Conservation (phyloP, 2,888 invertebrate genomes). For the Perdita meconis region DNA sequence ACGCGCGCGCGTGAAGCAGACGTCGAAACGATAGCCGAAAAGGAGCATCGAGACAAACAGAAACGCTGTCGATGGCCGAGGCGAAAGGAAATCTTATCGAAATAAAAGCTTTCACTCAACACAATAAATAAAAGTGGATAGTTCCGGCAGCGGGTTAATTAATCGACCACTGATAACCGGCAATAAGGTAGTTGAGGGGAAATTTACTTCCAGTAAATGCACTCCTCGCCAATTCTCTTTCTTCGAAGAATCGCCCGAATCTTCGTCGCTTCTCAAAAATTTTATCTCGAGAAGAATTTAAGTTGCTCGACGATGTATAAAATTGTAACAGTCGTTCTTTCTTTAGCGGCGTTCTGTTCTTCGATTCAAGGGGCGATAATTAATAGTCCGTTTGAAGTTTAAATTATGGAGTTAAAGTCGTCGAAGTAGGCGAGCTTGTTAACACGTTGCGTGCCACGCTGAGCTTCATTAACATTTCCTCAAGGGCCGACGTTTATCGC, state of each 20-base stretch:
- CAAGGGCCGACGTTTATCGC: no score
- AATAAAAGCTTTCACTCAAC: constrained; percentile 11
- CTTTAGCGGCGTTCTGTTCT: no score
- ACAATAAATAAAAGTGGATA: constrained; percentile 40
- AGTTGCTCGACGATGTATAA: no score
- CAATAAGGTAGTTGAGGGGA: constrained; percentile 23
- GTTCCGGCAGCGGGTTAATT: constrained; percentile 36
- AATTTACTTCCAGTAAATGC: constrained; percentile 17
- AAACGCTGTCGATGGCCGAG: constrained; percentile 21
- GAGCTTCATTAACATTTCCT: no score
- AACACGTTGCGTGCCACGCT: not conserved
- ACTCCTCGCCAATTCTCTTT: not conserved
- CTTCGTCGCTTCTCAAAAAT: no score
- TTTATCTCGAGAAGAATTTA: no score
- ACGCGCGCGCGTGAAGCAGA: constrained; percentile 29
- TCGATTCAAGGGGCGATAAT: not conserved
- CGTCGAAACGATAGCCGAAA: not conserved
- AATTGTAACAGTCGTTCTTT: no score
- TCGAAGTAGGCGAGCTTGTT: not conserved
- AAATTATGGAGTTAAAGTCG: not conserved
- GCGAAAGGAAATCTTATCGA: constrained; percentile 26
- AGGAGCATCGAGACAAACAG: constrained; percentile 13
- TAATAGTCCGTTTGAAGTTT: not conserved
- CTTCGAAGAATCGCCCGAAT: not conserved
- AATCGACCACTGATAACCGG: constrained; percentile 42